phyloP scores from a whole-genome alignment of 2,797 vertebrate genomes.

The Oreonectes daqikongensis region DNA sequence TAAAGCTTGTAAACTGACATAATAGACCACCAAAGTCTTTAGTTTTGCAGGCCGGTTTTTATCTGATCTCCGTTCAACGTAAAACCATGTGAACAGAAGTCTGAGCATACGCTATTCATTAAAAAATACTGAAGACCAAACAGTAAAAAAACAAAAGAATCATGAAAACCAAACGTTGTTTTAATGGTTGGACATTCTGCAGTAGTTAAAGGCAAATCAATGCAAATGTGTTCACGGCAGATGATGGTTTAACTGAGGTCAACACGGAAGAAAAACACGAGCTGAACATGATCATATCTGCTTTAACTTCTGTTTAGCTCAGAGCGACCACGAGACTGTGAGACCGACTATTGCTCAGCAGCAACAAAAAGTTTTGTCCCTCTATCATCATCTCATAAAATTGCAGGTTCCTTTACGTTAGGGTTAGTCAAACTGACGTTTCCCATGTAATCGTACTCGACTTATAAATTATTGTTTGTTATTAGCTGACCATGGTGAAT shows the following conservation, averaged over 20 bases:
- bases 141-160: neutral
- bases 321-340: neutral
- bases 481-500: no score
- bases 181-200: slow-evolving; percentile 4
- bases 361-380: no score
- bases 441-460: no score
- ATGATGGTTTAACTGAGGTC: neutral
- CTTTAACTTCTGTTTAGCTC: neutral
- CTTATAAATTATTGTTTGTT: no score
- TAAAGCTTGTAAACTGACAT: slow-evolving; percentile 39
- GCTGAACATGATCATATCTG: neutral
- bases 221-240: slow-evolving; percentile 5
- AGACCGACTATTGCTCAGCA: no score
- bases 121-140: neutral
- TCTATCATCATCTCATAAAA: no score
- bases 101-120: neutral
- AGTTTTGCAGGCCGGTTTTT: neutral
- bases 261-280: neutral
- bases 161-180: slow-evolving; percentile 9
- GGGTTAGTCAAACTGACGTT: no score
- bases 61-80: neutral
- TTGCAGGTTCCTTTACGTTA: no score
- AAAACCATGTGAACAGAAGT: neutral
- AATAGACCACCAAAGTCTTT: slow-evolving; percentile 19
- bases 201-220: slow-evolving; percentile 10